Base-by-base conservation (phyloP, 2,797 vertebrate species). In the Cyprinella venusta region DNA sequence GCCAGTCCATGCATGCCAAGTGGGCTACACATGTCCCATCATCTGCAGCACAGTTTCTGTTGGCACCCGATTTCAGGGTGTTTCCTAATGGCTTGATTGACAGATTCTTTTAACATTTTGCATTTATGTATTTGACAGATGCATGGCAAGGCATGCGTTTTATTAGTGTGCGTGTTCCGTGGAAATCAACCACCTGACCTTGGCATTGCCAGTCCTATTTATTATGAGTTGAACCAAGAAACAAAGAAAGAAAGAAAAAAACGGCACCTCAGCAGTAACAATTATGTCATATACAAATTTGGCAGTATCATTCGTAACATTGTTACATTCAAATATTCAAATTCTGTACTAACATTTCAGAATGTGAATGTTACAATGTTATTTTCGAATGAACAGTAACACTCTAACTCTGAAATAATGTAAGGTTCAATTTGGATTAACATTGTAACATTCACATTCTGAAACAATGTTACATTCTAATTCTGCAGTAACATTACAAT, bases 11-110 rank as follows among this genome's bases (percentile, higher is more conserved):
- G 56, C 59, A 70, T 78, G 65, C 75, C 75, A 70, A 48, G 65
- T 36, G 26, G 64, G 71, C 18, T 67, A 65, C 36, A 16, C 59
- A 26, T 83, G 36, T 45, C 69, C 48, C 70, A 75, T 82, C 45
- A 48, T 48, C 56, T 85, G 82, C 86, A 36, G 71, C 56, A 30
- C 26, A 72, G 83, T 64, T 56, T 71, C 80, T 26, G 40, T 70
- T 69, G 71, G 80, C 63, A 79, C 85, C 67, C 15, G 24, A 45
- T 81, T 82, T 85, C 89, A 40, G 92, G 91, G 91, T 93, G 92
- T 91, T 93, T 92, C 89, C 90, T 91, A 79, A 88, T 77, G 84
- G 68, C 59, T 87, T 24, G 45, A 59, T 67, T 45, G 64, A 61
- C 75, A 40, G 8, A 76, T 82, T 63, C 9, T 40, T 50, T 45